These are phyloP conservation scores for Trachelus stipa DNA, from an alignment of 2,888 invertebrate genomes.

Conservation along the genomic window DNA sequence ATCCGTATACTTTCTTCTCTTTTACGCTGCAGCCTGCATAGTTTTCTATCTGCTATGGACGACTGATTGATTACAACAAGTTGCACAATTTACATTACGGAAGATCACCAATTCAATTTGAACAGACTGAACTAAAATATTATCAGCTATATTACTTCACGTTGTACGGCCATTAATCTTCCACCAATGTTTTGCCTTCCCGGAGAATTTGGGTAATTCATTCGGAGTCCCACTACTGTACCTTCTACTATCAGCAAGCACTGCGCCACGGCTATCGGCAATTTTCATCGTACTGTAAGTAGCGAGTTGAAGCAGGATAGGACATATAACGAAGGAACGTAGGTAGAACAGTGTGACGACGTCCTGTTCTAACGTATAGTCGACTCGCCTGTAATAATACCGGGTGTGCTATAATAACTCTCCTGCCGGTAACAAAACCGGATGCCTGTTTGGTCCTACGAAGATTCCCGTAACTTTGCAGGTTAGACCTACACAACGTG, in stretches of 20 bases:
- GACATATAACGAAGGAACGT: constrained; percentile 28
- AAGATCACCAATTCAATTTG: background rate
- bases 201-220: no score
- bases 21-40: constrained; percentile 50
- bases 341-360: constrained; percentile 57
- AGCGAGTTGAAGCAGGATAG: background rate
- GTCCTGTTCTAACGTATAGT: constrained; percentile 57
- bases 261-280: background rate
- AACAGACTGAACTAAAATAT: background rate
- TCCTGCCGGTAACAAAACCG: background rate
- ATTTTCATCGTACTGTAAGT: background rate
- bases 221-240: background rate
- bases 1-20: constrained; percentile 57
- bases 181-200: background rate
- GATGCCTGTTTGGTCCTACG: background rate
- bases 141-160: background rate
- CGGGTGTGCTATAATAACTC: constrained; percentile 28
- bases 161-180: background rate
- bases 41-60: constrained; percentile 55
- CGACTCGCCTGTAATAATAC: constrained; percentile 54
- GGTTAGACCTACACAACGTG: background rate
- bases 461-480: background rate
- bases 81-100: background rate
- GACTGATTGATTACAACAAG: background rate
- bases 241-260: background rate